Evolutionary conservation across 2,113 vertebrate species (phyloP).

Genomic region (Neolamprologus sp.): DNA sequence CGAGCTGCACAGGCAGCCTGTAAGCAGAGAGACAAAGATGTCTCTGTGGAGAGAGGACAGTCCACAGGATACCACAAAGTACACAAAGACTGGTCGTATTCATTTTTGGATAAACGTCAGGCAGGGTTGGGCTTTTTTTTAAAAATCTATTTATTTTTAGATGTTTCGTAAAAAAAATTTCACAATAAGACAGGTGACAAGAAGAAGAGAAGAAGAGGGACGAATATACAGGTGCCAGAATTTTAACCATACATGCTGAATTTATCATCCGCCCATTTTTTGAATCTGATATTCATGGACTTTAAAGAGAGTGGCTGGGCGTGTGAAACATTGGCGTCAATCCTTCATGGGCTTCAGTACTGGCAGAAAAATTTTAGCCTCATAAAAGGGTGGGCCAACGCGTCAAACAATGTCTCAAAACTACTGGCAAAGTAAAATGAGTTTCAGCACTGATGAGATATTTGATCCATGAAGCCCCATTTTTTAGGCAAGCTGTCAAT

Average conservation of each 20-base stretch:
- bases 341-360: background rate
- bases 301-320: background rate
- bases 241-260: background rate
- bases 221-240: background rate
- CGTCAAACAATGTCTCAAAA: background rate
- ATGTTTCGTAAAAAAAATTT: background rate
- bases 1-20: background rate
- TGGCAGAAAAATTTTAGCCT: background rate
- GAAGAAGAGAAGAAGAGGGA: background rate
- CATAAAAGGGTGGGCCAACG: background rate
- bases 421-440: background rate
- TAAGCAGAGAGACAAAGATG: constrained; percentile 39
- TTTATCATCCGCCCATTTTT: background rate
- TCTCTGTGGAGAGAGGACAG: constrained; percentile 15
- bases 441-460: background rate
- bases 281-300: background rate
- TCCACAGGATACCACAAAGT: background rate
- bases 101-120: background rate
- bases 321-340: background rate
- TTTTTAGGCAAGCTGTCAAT: background rate
- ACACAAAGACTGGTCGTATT: background rate
- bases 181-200: background rate
- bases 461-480: background rate
- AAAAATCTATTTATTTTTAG: background rate
- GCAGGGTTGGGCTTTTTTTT: background rate